phyloP scores from a whole-genome alignment of 2,797 vertebrate genomes.

The Typhlichthys eigenmanni region DNA sequence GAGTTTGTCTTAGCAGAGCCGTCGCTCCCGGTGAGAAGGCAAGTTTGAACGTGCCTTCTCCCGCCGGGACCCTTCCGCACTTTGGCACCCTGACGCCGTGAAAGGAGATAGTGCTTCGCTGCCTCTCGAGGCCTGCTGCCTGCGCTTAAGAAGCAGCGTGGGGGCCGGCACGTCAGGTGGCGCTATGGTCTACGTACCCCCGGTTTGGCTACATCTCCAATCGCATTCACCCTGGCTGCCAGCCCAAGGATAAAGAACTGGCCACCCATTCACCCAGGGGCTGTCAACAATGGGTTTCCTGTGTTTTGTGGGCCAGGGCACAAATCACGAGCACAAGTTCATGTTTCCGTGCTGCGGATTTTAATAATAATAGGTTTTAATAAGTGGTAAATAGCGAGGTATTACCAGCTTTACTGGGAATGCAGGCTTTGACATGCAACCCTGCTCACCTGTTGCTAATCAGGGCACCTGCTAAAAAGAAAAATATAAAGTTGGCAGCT shows the following conservation, averaged over 20 bases:
- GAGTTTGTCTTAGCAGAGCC: neutral
- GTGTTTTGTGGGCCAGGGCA: neutral
- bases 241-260: neutral
- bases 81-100: neutral
- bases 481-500: neutral
- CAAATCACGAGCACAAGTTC: neutral
- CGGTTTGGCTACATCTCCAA: neutral
- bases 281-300: neutral
- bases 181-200: neutral
- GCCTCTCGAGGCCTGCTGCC: neutral
- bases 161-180: neutral
- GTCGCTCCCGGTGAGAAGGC: neutral
- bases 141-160: too few species aligned
- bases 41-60: neutral
- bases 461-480: slow-evolving; percentile 17
- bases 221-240: neutral
- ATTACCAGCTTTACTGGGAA: slow-evolving; percentile 22
- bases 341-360: neutral
- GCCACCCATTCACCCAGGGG: neutral
- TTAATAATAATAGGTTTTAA: too few species aligned
- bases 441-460: slow-evolving; percentile 13
- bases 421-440: slow-evolving; percentile 15
- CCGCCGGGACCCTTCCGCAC: too few species aligned
- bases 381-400: neutral
- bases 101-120: slow-evolving; percentile 1